These are phyloP conservation scores for Falcaria lacertinaria DNA, from an alignment of 2,888 invertebrate species.

Conservation along the genomic window DNA sequence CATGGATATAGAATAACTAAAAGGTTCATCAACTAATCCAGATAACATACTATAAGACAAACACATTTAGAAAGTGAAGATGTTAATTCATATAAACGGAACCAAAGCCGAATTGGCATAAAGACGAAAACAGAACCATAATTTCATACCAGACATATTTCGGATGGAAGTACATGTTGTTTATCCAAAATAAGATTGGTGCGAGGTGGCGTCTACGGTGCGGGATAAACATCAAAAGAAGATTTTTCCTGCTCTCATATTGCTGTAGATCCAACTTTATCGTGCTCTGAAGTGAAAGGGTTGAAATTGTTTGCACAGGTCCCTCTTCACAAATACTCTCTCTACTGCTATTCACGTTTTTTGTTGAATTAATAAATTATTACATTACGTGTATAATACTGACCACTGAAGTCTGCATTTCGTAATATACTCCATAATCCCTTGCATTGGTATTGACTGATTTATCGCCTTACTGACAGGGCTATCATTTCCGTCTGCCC, in stretches of 20 bases:
- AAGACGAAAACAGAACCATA: slow-evolving; percentile 56
- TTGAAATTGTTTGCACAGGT: slow-evolving; percentile 19
- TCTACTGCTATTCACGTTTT: background rate
- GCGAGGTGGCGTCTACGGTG: slow-evolving; percentile 21
- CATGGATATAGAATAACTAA: too few relatives aligned
- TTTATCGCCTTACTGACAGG: slow-evolving; percentile 1
- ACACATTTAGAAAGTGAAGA: slow-evolving; percentile 6
- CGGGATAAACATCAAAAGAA: slow-evolving; percentile 23
- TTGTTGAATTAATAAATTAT: background rate
- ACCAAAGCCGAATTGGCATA: slow-evolving; percentile 17
- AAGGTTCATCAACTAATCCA: too few relatives aligned
- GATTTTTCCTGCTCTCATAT: slow-evolving; percentile 20
- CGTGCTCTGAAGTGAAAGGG: slow-evolving; percentile 16
- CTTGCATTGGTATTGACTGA: slow-evolving; percentile 1
- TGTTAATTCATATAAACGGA: slow-evolving; percentile 18
- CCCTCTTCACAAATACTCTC: background rate
- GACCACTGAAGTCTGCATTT: background rate
- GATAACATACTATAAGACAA: background rate
- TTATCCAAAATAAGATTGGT: slow-evolving; percentile 30
- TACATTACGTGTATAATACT: background rate
- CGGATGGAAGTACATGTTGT: slow-evolving; percentile 26
- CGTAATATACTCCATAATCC: background rate
- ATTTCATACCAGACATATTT: slow-evolving; percentile 40
- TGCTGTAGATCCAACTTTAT: slow-evolving; percentile 13
- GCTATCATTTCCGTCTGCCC: too few relatives aligned